phyloP scores from a whole-genome alignment of 2,113 vertebrate genomes.

The Eulacestoma nigropectus region DNA sequence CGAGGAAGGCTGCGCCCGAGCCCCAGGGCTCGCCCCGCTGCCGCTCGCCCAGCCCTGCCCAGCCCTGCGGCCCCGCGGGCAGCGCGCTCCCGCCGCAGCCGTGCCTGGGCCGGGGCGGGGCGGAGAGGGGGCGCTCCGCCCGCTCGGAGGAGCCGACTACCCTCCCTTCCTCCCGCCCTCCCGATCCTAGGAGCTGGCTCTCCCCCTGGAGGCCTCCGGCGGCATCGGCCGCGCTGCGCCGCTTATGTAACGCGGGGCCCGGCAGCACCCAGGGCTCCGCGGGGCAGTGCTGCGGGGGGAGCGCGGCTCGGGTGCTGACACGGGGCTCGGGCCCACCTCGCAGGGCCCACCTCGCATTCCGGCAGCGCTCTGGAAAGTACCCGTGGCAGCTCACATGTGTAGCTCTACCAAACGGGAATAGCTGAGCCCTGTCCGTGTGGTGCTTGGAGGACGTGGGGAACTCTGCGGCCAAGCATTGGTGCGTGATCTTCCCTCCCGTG shows the following conservation, averaged over 20 bases:
- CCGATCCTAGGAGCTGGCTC: neutral
- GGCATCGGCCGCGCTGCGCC: neutral
- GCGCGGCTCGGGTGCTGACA: accelerated
- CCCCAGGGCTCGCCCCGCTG: accelerated
- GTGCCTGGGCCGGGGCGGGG: too few relatives aligned
- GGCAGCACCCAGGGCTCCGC: neutral
- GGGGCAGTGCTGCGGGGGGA: neutral
- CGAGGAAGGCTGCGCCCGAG: accelerated
- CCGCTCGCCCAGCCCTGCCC: too few relatives aligned
- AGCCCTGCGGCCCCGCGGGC: too few relatives aligned
- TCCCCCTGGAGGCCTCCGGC: constrained; percentile 26
- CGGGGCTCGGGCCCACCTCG: accelerated
- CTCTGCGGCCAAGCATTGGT: accelerated
- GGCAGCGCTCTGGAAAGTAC: neutral
- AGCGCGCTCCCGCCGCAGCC: accelerated
- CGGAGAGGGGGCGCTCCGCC: too few relatives aligned
- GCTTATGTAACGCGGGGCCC: neutral
- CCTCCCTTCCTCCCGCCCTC: neutral
- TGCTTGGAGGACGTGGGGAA: accelerated
- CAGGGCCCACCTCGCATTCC: neutral
- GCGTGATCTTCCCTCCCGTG: accelerated
- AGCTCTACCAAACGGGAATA: neutral
- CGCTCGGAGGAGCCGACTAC: too few relatives aligned
- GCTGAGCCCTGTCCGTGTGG: accelerated
- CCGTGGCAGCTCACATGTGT: accelerated